These are phyloP conservation scores for Colossoma macropomum DNA, from an alignment of 2,113 vertebrate species.

Conservation along the genomic window DNA sequence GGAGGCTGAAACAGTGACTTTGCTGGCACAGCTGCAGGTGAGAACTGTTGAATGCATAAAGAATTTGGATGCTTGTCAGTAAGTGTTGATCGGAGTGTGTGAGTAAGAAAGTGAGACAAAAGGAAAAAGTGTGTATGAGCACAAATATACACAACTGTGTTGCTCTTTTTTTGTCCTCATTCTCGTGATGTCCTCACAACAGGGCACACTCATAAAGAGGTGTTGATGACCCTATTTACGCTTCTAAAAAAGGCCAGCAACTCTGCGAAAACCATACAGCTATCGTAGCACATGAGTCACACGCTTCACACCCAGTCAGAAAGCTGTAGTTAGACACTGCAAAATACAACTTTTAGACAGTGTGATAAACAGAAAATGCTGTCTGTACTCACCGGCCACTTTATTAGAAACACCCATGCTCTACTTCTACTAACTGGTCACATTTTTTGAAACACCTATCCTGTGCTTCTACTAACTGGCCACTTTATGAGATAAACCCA, in stretches of 20 bases:
- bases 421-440: too few species aligned
- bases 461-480: too few species aligned
- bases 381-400: too few species aligned
- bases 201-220: background rate
- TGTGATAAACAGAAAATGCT: too few species aligned
- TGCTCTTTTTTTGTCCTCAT: background rate
- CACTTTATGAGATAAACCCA: too few species aligned
- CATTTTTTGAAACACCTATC: too few species aligned
- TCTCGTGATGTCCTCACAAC: background rate
- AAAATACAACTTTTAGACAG: too few species aligned
- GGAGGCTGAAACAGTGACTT: background rate
- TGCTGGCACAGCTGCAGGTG: background rate
- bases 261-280: background rate
- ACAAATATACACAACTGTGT: background rate
- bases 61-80: conserved; percentile 1
- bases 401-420: too few species aligned
- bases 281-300: background rate
- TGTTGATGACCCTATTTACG: background rate
- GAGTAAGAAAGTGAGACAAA: background rate
- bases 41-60: background rate
- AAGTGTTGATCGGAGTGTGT: background rate
- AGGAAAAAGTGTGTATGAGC: background rate
- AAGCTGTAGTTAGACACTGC: background rate
- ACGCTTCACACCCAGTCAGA: background rate
- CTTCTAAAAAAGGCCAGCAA: background rate